These are phyloP conservation scores for Pristionchus entomophagus DNA, from an alignment of 2,888 invertebrate genomes.

Conservation along the genomic window DNA sequence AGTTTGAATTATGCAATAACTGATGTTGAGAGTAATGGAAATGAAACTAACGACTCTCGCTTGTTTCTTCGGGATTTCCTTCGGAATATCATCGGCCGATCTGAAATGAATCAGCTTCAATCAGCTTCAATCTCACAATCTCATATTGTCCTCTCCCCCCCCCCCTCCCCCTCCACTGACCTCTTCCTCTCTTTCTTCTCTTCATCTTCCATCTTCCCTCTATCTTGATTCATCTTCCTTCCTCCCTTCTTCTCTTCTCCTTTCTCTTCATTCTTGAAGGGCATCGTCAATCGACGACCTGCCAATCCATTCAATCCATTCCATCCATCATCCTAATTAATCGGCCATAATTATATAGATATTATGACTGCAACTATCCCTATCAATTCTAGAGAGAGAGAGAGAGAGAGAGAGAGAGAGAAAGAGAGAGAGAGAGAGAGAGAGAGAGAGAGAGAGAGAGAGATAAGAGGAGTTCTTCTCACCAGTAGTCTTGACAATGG, in stretches of 20 bases:
- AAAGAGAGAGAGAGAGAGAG: background rate
- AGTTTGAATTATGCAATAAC: no score
- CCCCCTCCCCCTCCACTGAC: background rate
- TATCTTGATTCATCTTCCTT: background rate
- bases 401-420: background rate
- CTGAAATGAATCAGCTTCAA: background rate
- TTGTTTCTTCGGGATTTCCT: conserved; percentile 35
- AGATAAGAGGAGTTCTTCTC: background rate
- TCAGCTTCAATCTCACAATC: background rate
- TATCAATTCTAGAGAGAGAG: no score
- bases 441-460: background rate
- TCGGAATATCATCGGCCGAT: background rate
- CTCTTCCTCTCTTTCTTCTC: conserved; percentile 30
- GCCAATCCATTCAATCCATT: background rate
- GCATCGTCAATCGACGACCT: background rate
- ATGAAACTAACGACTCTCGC: background rate
- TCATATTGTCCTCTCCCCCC: background rate
- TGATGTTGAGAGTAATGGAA: no score
- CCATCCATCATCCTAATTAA: background rate
- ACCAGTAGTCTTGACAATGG: background rate
- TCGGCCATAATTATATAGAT: background rate
- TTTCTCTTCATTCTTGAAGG: background rate
- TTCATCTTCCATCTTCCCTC: background rate
- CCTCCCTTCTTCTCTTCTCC: background rate
- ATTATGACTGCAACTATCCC: no score